A percentile compares a stretch with the other conserved stretches of the same genome.
These are phyloP conservation scores for Tenebrosternarchus preto DNA, from an alignment of 2,113 vertebrate genomes.

Conservation along the genomic window DNA sequence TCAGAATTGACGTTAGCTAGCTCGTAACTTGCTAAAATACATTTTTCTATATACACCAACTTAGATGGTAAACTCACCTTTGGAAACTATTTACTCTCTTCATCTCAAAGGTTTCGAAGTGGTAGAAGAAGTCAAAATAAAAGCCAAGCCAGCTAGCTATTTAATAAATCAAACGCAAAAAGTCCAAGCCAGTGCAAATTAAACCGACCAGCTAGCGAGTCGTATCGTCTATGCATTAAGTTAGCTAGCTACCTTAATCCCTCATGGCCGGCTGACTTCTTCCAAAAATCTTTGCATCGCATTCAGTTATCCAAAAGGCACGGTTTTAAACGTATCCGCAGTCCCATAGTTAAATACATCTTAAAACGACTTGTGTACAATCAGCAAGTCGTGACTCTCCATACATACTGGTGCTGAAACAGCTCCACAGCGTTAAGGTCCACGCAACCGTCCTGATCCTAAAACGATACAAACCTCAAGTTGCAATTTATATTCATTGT, in stretches of 20 bases:
- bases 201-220: no score
- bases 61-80: conserved; percentile 63
- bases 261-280: background rate
- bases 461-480: no score
- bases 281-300: conserved; percentile 46
- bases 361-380: conserved; percentile 30
- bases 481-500: background rate
- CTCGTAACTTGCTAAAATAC: background rate
- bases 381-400: background rate
- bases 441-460: no score
- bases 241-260: background rate
- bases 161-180: background rate
- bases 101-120: conserved; percentile 38
- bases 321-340: conserved; percentile 68
- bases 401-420: no score
- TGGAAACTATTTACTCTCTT: conserved; percentile 69
- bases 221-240: no score
- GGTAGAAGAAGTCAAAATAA: background rate
- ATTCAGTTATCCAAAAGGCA: conserved; percentile 49
- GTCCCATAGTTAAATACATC: conserved; percentile 54
- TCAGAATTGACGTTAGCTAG: no score
- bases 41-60: background rate
- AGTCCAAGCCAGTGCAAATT: background rate
- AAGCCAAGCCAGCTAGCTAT: background rate
- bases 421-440: no score